A percentile compares a stretch with the other conserved stretches of the same genome.
Conservation (phyloP, 2,797 vertebrate genomes). For the Odontamblyopus lacepedii region DNA sequence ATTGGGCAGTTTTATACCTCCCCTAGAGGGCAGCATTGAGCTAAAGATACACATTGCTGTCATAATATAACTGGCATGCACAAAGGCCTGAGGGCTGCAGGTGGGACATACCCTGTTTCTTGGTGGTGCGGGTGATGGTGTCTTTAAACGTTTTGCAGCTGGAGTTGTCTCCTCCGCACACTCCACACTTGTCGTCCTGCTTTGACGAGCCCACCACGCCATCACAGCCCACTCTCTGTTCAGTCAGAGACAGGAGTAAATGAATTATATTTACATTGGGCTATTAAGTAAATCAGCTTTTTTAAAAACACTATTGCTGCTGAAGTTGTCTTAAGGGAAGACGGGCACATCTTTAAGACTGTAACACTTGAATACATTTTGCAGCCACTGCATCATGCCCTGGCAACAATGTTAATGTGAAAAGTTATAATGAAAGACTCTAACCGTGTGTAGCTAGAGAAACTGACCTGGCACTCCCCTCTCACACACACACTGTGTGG, state of each 20-base stretch:
- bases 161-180: conserved; percentile 93
- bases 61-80: conserved; percentile 2
- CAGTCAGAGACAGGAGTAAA: not conserved
- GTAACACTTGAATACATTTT: not conserved
- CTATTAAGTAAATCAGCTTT: not conserved
- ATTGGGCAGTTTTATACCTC: conserved; percentile 15
- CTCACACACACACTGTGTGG: conserved; percentile 91
- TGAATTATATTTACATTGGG: not conserved
- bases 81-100: not conserved
- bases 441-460: not conserved
- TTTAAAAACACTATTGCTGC: not conserved
- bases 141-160: conserved; percentile 93
- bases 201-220: conserved; percentile 88
- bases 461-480: conserved; percentile 91
- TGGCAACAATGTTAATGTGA: not conserved
- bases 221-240: conserved; percentile 96
- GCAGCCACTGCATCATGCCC: not conserved
- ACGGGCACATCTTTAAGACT: not conserved
- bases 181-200: conserved; percentile 95
- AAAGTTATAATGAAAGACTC: not conserved
- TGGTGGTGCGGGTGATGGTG: conserved; percentile 85
- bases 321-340: not conserved
- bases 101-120: conserved; percentile 78
- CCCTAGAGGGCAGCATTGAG: conserved; percentile 63
- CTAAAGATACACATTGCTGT: conserved; percentile 22